Conservation (phyloP, 2,113 vertebrate species). For the Marmota flaviventris region DNA sequence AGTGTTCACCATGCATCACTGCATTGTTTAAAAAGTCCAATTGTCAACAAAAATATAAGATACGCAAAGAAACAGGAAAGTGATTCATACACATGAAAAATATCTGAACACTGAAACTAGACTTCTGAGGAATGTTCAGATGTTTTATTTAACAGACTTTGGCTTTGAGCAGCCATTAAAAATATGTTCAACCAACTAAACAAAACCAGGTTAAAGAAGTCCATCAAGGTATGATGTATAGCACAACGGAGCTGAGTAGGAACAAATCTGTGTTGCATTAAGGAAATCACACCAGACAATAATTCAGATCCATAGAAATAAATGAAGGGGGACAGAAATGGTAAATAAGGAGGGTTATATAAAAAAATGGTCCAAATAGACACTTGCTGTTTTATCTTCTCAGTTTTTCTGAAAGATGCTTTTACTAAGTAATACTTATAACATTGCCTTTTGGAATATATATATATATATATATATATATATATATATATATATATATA, state of each 20-base stretch:
- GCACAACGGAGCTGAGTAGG: background rate
- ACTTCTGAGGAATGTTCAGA: background rate
- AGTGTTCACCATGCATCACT: background rate
- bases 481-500: background rate
- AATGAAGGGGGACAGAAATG: background rate
- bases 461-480: background rate
- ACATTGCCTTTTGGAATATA: background rate
- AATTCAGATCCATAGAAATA: background rate
- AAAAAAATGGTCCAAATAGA: background rate
- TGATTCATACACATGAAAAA: background rate
- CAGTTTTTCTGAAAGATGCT: background rate
- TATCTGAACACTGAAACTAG: background rate
- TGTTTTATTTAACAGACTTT: background rate
- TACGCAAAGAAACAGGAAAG: background rate
- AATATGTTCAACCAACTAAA: background rate
- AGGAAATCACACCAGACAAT: background rate
- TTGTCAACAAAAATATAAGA: background rate
- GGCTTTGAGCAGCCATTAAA: background rate
- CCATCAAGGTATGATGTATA: background rate
- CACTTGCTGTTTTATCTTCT: background rate
- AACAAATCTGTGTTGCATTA: background rate
- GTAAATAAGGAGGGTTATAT: background rate
- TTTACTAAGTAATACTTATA: background rate
- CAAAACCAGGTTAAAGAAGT: background rate
- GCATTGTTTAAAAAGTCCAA: background rate